Percentiles rank a stretch among this genome's conserved stretches.
Conservation (phyloP, 2,797 vertebrate genomes). For the Crotalus adamanteus region DNA sequence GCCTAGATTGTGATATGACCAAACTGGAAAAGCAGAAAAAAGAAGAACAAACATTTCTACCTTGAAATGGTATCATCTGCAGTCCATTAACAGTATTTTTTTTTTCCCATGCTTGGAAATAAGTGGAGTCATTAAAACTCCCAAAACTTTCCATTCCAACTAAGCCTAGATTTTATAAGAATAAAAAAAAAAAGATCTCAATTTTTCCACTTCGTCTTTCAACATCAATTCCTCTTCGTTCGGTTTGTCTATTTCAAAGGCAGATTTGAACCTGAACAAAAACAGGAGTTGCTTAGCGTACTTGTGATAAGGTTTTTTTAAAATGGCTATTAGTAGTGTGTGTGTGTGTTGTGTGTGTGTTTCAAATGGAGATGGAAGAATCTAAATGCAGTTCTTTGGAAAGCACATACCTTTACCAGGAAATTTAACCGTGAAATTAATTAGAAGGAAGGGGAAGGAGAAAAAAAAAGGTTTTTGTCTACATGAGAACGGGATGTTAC, state of each 20-base stretch:
- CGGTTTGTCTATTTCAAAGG: neutral
- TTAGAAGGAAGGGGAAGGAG: neutral
- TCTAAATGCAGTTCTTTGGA: conserved; percentile 64
- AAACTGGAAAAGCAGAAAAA: too few relatives aligned
- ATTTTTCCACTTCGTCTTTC: neutral
- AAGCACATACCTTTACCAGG: conserved; percentile 63
- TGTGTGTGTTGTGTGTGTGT: conserved; percentile 2
- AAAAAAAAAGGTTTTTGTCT: neutral
- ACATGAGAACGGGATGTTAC: conserved; percentile 37
- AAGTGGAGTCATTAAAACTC: neutral
- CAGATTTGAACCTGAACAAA: neutral
- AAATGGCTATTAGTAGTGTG: neutral
- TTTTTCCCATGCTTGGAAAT: neutral
- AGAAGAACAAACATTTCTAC: too few relatives aligned
- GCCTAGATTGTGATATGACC: too few relatives aligned
- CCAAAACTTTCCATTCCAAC: neutral
- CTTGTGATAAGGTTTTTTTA: neutral
- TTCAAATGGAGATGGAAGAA: conserved; percentile 10
- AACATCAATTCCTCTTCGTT: neutral
- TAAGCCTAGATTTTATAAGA: neutral
- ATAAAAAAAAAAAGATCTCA: neutral
- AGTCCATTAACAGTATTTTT: neutral
- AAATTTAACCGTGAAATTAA: conserved; percentile 64
- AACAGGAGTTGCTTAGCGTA: neutral
- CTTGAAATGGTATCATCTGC: neutral